Base-by-base conservation (phyloP, 1,140 invertebrate genomes). In the Nasonia giraulti region DNA sequence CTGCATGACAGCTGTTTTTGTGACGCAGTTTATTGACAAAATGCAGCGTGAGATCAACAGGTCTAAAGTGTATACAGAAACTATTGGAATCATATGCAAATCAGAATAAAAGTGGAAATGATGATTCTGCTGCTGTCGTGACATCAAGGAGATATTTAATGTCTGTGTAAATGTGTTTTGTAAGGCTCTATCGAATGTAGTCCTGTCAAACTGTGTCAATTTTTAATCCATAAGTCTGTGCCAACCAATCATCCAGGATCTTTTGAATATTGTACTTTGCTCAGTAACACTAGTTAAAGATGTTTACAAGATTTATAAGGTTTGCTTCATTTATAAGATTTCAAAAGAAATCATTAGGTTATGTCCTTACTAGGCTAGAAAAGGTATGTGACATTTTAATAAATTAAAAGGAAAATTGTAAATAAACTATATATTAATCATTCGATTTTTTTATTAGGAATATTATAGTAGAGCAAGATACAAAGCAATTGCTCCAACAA, bases 301-400 rank as follows among this genome's bases (percentile, higher is more conserved):
- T 87, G 80, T 85, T 86, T 75, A 62, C 81, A 68, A 83, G 47
- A 80, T 80, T 80, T 14, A 31, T 62, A 37, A 82, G 77, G 71
- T 33, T 84, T 80, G 20, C 23, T 12, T 74, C 31, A 0, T 47
- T 7, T 6, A 86, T 12, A 10, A 84, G 40, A 69, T 37, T 84
- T 71, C 62, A 85, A 62, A 82, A 83, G 44, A 80, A 50, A 71
- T 50, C 44, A 40, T 69, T 85, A 82, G 62, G 80, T 68, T 79
- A 82, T 73, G 74, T 37, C 14, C 6, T 79, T 55, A 23, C 10
- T 55, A 50, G 44, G 40, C 68, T 82, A 0, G 66, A 37, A 82
- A 85, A n/a, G 27, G 84, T 85, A 82, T 20, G 74, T 27, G 31
- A 47, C 0, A 33, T 14, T 79, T 73, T 1, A 20, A 23, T 80